Evolutionary conservation across 2,113 vertebrate species (phyloP).

Genomic region (Oplegnathus fasciatus): DNA sequence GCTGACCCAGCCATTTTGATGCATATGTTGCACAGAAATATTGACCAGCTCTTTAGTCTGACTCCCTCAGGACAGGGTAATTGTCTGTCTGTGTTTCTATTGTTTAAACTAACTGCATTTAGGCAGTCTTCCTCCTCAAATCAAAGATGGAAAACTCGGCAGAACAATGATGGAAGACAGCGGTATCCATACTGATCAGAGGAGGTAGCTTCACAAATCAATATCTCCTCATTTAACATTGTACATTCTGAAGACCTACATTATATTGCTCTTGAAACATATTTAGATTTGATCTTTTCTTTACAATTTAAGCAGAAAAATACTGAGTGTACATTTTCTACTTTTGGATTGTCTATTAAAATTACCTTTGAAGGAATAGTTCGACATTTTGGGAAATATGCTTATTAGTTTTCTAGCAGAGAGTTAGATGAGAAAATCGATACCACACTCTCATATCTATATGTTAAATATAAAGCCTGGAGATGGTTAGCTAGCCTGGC

Average conservation of each 20-base stretch:
- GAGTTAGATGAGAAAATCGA: constrained; percentile 20
- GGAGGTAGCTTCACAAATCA: constrained; percentile 35
- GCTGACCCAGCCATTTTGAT: constrained; percentile 81
- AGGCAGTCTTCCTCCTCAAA: constrained; percentile 76
- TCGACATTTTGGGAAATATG: neutral
- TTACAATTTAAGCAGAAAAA: neutral
- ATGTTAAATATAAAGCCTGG: constrained; percentile 5
- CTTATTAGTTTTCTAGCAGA: constrained; percentile 4
- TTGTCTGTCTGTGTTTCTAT: constrained; percentile 84
- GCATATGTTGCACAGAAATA: constrained; percentile 82
- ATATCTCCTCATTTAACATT: constrained; percentile 54
- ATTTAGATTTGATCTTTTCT: constrained; percentile 12
- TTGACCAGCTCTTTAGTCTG: constrained; percentile 85
- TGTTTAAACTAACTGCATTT: constrained; percentile 83
- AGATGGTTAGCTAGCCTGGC: neutral
- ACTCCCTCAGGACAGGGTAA: constrained; percentile 80
- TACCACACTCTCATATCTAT: neutral
- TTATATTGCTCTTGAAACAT: constrained; percentile 3
- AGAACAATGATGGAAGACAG: constrained; percentile 71
- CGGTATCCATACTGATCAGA: constrained; percentile 64
- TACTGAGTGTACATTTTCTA: neutral
- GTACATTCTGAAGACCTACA: constrained; percentile 25
- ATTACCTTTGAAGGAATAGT: neutral
- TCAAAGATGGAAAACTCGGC: constrained; percentile 67
- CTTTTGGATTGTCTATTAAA: neutral